Conservation (phyloP, 2,113 vertebrate species). For the Eurystomus gularis region DNA sequence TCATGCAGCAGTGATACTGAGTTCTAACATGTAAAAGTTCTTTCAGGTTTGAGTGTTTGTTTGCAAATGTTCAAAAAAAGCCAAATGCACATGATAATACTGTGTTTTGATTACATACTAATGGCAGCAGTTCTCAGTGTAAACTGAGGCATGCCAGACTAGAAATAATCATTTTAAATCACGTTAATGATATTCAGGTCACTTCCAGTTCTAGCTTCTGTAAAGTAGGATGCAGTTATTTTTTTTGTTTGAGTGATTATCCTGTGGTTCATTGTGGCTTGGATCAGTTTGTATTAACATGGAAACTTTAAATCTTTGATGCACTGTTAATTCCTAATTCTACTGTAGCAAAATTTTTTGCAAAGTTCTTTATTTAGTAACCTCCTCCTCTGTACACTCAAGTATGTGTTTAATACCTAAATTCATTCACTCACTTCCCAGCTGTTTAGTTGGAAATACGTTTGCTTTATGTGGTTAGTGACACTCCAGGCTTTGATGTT, state of each 20-base stretch:
- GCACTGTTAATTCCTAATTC: slow-evolving; percentile 65
- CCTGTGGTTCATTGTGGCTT: slow-evolving; percentile 28
- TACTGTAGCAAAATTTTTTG: slow-evolving; percentile 60
- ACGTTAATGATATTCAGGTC: slow-evolving; percentile 16
- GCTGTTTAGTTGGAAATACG: slow-evolving; percentile 12
- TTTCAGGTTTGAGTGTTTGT: neutral
- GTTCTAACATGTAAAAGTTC: neutral
- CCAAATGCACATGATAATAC: neutral
- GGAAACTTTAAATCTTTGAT: slow-evolving; percentile 47
- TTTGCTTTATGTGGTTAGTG: neutral
- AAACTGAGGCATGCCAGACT: neutral
- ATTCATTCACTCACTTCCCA: neutral
- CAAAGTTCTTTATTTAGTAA: slow-evolving; percentile 18
- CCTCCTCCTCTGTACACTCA: neutral
- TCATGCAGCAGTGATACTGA: neutral
- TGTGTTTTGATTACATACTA: neutral
- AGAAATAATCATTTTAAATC: neutral
- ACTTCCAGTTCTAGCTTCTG: slow-evolving; percentile 36
- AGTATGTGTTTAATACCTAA: slow-evolving; percentile 13
- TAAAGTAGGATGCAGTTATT: neutral
- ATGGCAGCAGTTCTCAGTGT: neutral
- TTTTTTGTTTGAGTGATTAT: slow-evolving; percentile 37
- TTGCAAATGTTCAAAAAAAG: neutral
- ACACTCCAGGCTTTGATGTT: neutral
- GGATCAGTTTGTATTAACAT: slow-evolving; percentile 23